Evolutionary conservation across 2,113 vertebrate species (phyloP).

Genomic region (Poicephalus meyeri): DNA sequence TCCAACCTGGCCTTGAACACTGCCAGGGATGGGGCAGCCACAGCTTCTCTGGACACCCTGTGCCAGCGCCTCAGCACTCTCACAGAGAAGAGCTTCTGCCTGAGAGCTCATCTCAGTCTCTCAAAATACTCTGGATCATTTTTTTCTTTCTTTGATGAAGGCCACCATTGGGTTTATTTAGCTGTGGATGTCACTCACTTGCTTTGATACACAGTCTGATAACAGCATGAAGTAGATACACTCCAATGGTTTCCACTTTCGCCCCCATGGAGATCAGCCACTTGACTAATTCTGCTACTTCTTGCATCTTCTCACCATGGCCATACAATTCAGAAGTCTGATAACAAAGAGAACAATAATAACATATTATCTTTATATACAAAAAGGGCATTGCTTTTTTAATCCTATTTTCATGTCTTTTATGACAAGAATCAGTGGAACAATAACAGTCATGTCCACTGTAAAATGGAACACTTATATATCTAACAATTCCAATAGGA

Average conservation of each 20-base stretch:
- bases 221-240: slow-evolving; percentile 71
- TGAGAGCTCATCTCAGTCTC: background rate
- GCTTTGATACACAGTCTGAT: slow-evolving; percentile 78
- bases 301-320: slow-evolving; percentile 54
- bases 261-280: slow-evolving; percentile 78
- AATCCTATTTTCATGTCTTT: background rate
- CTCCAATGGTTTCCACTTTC: slow-evolving; percentile 69
- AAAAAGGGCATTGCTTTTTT: background rate
- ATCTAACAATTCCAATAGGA: background rate
- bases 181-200: slow-evolving; percentile 61
- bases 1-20: background rate
- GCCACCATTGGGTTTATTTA: background rate
- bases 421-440: background rate
- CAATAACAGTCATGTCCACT: background rate
- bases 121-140: background rate
- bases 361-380: background rate
- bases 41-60: background rate
- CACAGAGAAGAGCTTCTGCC: background rate
- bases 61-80: background rate
- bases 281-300: slow-evolving; percentile 65
- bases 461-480: background rate
- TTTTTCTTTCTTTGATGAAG: background rate
- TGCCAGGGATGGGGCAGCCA: background rate
- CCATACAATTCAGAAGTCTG: slow-evolving; percentile 65
- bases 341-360: background rate